phyloP scores from a whole-genome alignment of 2,113 vertebrate genomes.

The Peromyscus leucopus region DNA sequence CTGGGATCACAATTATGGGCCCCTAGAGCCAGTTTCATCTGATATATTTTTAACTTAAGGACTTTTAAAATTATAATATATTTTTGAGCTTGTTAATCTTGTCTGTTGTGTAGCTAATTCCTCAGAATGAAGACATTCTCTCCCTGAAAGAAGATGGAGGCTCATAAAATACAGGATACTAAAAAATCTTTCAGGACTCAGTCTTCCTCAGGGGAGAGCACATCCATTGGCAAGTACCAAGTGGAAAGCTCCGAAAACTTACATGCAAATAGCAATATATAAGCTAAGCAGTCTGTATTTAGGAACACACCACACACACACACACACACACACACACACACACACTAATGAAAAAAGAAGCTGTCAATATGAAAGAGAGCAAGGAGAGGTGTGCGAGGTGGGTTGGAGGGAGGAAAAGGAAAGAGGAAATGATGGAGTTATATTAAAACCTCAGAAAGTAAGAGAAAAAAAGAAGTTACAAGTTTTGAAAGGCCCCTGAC shows the following conservation, averaged over 20 bases:
- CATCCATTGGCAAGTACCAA: neutral
- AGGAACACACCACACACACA: neutral
- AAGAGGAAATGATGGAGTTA: neutral
- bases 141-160: neutral
- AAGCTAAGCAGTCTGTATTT: neutral
- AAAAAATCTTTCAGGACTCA: neutral
- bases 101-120: too few species aligned
- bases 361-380: neutral
- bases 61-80: neutral
- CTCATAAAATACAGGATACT: neutral
- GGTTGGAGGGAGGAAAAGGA: neutral
- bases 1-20: neutral
- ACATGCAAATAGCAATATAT: neutral
- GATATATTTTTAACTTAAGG: neutral
- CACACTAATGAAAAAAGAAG: neutral
- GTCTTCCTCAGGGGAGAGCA: neutral
- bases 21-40: neutral
- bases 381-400: too few species aligned
- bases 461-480: neutral
- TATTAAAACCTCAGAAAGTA: neutral
- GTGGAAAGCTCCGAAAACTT: neutral
- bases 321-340: neutral
- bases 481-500: too few species aligned
- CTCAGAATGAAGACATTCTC: neutral
- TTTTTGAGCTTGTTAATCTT: neutral